Evolutionary conservation across 2,888 invertebrate genomes (phyloP), one percentile per base, ranked within the genome.

Genomic region (Venusia cambrica): DNA sequence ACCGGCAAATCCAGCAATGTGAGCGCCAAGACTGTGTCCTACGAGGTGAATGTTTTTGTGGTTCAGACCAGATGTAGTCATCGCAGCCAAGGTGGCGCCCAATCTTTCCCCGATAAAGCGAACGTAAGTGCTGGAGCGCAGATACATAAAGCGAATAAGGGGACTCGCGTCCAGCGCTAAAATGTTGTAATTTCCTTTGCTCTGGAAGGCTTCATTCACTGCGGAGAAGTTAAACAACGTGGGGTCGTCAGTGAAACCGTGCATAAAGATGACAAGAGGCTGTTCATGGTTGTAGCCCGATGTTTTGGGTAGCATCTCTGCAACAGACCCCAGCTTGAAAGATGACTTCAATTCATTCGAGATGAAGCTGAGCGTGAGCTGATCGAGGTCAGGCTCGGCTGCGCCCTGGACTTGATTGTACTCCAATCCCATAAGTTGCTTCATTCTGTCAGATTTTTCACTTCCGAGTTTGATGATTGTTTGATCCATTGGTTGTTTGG

Each of bases 1-100:
- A 11, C 78, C 84, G 0, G 83, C 49, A 48, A 77, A 83, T 1
- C 78, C 72, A 11, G 69, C 55, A 29, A 85, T 77, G 57, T 87
- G 85, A 0, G 76, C 51, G 6, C 87, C 87, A 1, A 87, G 68
- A 26, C 85, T 85, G 71, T 85, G 87, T 0, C 87, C 87, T 4
- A 87, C 62, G n/a, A 87, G 50, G 51, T 83, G 77, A 29, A 85
- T 71, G 0, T 56, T 37, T 0, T 53, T 27, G 0, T 79, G 68
- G 3, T 66, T 45, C 3, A 72, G 37, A 4, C 79, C 83, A 85
- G 84, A 43, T 1, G 63, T 9, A 0, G 68, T 59, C 53, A 84
- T 48, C 1, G 64, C 48, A 0, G 72, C 75, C 2, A 87, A 50
- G 1, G 68, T 52, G 3, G 55, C 52, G 0, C 77, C 87, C 2